Base-by-base conservation (phyloP, 2,888 invertebrate species). In the Meghimatium bilineatum region DNA sequence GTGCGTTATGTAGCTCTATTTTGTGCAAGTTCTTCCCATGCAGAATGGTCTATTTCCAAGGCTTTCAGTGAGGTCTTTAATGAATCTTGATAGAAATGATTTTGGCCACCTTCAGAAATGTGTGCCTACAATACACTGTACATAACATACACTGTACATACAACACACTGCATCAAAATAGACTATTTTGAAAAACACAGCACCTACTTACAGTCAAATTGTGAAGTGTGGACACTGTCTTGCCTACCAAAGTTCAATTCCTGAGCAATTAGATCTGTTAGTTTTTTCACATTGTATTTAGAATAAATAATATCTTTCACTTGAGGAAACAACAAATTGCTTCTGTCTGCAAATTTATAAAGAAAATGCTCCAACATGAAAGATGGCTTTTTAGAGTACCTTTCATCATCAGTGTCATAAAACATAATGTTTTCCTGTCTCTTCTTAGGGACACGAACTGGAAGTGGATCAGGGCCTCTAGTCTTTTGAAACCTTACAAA, bases 281-380 rank as follows among this genome's bases (percentile, higher is more conserved):
- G 81, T 80, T 91, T 92, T 80, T 91, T 91, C 84, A 92, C 91
- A 86, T 91, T 92, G 75, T 91, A 89, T 83, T 85, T 89, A 0
- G 92, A 93, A 82, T 88, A 90, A 80, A 93, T 84, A 8, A 87
- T 84, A 67, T 89, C 85, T 85, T 89, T 86, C 26, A 92, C 91
- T 77, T 87, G 87, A 44, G 86, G 87, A 32, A 91, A 75, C 3
- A 92, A 90, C 44, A 92, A 67, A 36, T 88, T 87, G 38, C 88
- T 86, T 20, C 86, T 84, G 38, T 91, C 89, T 20, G 92, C 90
- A 38, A 92, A 82, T 44, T 90, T 87, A 26, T 89, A 85, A 56
- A 92, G 81, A 85, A 93, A 93, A 81, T 86, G 85, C 82, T 93
- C 91, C 52, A 93, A 82, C 14, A 91, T 92, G 87, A 93, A 93